These are phyloP conservation scores for Sciurus vulgaris DNA, from an alignment of 2,797 vertebrate genomes.

Conservation along the genomic window DNA sequence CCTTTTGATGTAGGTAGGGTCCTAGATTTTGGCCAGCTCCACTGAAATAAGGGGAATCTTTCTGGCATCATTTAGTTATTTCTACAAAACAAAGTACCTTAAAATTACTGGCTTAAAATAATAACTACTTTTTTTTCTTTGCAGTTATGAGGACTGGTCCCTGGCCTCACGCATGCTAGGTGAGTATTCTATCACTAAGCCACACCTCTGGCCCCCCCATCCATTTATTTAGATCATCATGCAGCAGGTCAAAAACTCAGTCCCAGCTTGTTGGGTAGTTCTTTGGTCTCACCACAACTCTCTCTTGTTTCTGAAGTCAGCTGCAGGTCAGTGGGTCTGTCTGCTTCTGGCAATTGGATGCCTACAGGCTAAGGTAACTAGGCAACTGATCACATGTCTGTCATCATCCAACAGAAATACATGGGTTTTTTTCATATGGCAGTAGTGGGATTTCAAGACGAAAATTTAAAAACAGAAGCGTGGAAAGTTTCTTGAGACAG, in stretches of 20 bases:
- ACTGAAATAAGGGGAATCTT: neutral
- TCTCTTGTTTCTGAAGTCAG: neutral
- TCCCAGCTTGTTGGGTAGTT: neutral
- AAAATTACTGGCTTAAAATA: neutral
- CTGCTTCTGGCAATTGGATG: neutral
- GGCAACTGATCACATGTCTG: neutral
- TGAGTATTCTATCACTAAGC: too few relatives aligned
- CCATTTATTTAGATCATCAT: neutral
- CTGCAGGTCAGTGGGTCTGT: neutral
- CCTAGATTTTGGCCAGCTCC: neutral
- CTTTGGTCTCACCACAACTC: neutral
- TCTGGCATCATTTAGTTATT: neutral
- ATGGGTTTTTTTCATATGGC: neutral
- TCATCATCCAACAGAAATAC: neutral
- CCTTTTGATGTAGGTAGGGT: neutral
- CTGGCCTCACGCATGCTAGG: too few relatives aligned
- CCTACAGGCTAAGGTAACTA: neutral
- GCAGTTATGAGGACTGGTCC: too few relatives aligned
- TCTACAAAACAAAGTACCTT: neutral
- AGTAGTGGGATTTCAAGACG: neutral
- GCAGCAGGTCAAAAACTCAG: neutral
- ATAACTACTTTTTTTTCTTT: too few relatives aligned
- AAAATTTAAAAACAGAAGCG: neutral
- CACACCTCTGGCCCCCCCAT: too few relatives aligned
- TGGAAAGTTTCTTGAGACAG: neutral